These are phyloP conservation scores for Oncorhynchus mykiss DNA, from an alignment of 2,113 vertebrate genomes.

Conservation along the genomic window DNA sequence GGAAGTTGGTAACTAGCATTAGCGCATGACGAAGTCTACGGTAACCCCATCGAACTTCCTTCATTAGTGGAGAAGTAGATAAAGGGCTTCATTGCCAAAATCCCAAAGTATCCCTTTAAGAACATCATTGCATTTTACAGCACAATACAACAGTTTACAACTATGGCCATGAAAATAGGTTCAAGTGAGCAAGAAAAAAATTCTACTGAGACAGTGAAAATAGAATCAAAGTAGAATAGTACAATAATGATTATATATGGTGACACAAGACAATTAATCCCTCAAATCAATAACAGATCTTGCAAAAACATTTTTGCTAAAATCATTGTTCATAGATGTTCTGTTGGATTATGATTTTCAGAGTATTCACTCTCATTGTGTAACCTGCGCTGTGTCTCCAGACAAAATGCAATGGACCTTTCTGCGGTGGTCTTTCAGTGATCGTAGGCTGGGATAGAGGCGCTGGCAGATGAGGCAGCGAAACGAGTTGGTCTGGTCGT, in stretches of 20 bases:
- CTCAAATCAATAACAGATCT: too few relatives aligned
- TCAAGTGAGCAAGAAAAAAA: neutral
- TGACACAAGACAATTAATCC: neutral
- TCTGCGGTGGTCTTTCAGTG: conserved; percentile 73
- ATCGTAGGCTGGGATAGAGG: conserved; percentile 66
- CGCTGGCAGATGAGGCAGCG: conserved; percentile 73
- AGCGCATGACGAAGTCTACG: too few relatives aligned
- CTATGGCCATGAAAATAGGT: neutral
- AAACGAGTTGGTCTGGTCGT: conserved; percentile 59
- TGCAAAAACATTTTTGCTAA: too few relatives aligned
- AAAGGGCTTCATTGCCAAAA: too few relatives aligned
- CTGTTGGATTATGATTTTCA: neutral
- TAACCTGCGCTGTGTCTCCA: conserved; percentile 33
- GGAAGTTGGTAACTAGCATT: too few relatives aligned
- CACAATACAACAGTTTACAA: neutral
- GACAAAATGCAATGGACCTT: conserved; percentile 71
- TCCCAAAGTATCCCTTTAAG: too few relatives aligned
- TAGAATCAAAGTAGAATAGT: neutral
- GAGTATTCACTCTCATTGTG: neutral
- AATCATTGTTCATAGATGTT: neutral
- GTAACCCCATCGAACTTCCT: too few relatives aligned
- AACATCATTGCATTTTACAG: neutral
- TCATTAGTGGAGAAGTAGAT: too few relatives aligned
- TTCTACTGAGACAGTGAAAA: neutral
- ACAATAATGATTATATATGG: conserved; percentile 1